Base-by-base conservation (phyloP, 2,888 invertebrate genomes). In the Drosophila cognata region DNA sequence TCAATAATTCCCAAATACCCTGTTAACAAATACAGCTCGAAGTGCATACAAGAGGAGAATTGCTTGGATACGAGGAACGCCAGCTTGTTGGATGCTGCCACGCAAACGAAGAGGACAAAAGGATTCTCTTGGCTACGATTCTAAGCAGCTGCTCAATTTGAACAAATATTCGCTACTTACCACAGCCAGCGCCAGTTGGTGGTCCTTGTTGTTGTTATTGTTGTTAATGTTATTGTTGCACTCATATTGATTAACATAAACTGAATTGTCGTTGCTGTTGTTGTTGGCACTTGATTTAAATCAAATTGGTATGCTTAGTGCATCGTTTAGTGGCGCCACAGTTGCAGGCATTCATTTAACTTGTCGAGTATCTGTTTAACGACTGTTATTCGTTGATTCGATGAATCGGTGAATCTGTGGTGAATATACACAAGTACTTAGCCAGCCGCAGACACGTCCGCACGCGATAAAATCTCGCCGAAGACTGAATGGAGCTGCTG, bases 391-490 rank as follows among this genome's bases (percentile, higher is more conserved):
- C 65, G 55, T 18, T 56, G 33, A 33, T 11, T 33, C 10, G 11
- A 0, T 10, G 33, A 33, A 33, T 33, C 33, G 33, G 33, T 33
- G 57, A 71, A 79, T 67, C 74, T 57, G 16, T 57, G 51, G 16
- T 25, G 46, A 67, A 52, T 67, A 38, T 16, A 29, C 28, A 56
- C 29, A 31, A 38, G 28, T 16, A 56, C 38, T 78, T 46, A 77
- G 76, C 74, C 77, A 75, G 62, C 81, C 72, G 77, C 80, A 82
- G 57, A 88, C 85, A 91, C 90, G 88, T 91, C 91, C 92, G 90
- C 84, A 85, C 91, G 88, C 91, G 91, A 92, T 92, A 91, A 92
- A 92, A 93, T 91, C 92, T 92, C 90, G 88, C 79, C 89, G 91
- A 91, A 91, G 91, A 93, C 92, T 93, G 92, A 92, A 91, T 91